phyloP scores from a whole-genome alignment of 2,888 invertebrate genomes.

The Coelopa pilipes region DNA sequence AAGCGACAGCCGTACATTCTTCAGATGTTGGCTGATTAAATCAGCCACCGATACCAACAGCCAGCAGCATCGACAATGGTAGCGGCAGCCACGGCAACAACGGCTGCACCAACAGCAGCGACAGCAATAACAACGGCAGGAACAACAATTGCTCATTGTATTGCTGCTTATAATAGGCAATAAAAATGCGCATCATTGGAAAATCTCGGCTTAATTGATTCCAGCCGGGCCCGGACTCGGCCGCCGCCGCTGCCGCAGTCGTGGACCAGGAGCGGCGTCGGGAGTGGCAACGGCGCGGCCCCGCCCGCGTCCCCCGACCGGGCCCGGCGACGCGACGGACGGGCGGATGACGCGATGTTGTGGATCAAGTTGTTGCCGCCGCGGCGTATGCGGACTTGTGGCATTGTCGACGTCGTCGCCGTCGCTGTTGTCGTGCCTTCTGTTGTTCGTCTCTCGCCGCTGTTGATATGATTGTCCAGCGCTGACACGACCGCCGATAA shows the following conservation, averaged over 20 bases:
- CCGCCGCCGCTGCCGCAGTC: not conserved
- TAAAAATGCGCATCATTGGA: slow-evolving; percentile 22
- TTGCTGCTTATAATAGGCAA: slow-evolving; percentile 15
- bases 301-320: too few species aligned
- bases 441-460: not conserved
- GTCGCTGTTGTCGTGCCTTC: not conserved
- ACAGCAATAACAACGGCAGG: slow-evolving; percentile 3
- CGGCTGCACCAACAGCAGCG: too few species aligned
- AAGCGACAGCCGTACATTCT: slow-evolving; percentile 7
- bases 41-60: slow-evolving; percentile 2
- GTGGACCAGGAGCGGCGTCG: slow-evolving; percentile 11
- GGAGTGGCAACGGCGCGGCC: not conserved
- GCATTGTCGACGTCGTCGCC: slow-evolving; percentile 40
- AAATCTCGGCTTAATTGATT: slow-evolving; percentile 32
- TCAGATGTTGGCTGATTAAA: slow-evolving; percentile 30
- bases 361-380: slow-evolving; percentile 22
- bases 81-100: too few species aligned
- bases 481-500: slow-evolving; percentile 35
- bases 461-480: slow-evolving; percentile 7
- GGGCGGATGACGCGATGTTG: slow-evolving; percentile 13
- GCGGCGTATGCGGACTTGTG: too few species aligned
- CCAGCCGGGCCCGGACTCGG: slow-evolving; percentile 10
- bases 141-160: slow-evolving; percentile 27
- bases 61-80: too few species aligned
- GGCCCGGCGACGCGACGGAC: too few species aligned